Evolutionary conservation across 2,113 vertebrate species (phyloP), one percentile per base, ranked within the genome.

Genomic region (Uria aalge): DNA sequence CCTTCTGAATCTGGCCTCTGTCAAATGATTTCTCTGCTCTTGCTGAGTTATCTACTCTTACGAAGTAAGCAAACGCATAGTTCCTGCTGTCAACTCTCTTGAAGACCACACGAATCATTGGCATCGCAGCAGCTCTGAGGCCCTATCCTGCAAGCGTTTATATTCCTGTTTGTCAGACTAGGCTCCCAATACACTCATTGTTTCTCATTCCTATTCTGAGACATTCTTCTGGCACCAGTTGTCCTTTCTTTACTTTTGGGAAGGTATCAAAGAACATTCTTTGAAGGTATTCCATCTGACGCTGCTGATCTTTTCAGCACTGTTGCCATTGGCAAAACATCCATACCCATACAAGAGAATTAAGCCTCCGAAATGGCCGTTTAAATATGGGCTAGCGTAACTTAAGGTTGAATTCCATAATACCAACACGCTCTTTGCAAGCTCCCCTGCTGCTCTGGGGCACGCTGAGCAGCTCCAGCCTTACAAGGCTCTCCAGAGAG

Each of bases 1-100:
- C 98, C 92, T 98, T 93, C 96, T 94, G 97, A 97, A 97, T 98
- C 91, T 98, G 98, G 98, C 98, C 98, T 97, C 97, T 97, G 98
- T 98, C 98, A 97, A 98, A 97, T 96, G 96, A 98, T 96, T 97
- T 97, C 93, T 77, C 88, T 6, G 45, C 96, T 97, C 96, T 96
- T 21, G 81, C 97, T 98, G 98, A 97, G 97, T 98, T 98, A 97
- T 96, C 97, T 98, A 52, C 95, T 96, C 75, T 88, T 85, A 97
- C 0, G 27, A 97, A 97, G 96, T 97, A 98, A 98, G 97, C 96
- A 75, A 90, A 95, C 76, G 90, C 90, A 6, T 57, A 97, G 95
- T 66, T 90, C 94, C 97, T 96, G 94, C 97, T 95, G 95, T 97
- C 98, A 96, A 34, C 94, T 97, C 97, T 96, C 66, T 91, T 40